Conservation (phyloP, 2,113 vertebrate genomes). For the Speoplatyrhinus poulsoni region DNA sequence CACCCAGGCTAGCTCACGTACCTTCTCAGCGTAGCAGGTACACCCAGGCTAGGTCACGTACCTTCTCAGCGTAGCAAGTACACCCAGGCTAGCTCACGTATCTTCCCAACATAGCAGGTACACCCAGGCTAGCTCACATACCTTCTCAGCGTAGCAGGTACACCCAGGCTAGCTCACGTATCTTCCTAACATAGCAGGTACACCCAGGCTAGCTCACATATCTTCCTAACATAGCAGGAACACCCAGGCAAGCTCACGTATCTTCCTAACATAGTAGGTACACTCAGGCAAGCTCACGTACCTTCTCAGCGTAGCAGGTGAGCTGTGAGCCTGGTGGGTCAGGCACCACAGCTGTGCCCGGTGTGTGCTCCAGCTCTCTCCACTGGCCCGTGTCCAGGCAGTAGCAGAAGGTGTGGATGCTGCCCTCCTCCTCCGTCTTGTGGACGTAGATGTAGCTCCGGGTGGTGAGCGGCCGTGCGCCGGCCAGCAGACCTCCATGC, state of each 20-base stretch:
- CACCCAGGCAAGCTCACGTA: neutral
- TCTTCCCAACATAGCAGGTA: too few relatives aligned
- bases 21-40: too few relatives aligned
- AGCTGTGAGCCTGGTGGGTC: slow-evolving; percentile 91
- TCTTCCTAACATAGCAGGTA: too few relatives aligned
- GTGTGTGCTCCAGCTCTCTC: slow-evolving; percentile 82
- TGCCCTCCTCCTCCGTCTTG: slow-evolving; percentile 90
- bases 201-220: too few relatives aligned
- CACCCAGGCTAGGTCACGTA: too few relatives aligned
- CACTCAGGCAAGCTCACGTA: slow-evolving; percentile 10
- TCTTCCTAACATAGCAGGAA: neutral
- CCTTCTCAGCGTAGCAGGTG: slow-evolving; percentile 89
- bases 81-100: too few relatives aligned
- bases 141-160: too few relatives aligned
- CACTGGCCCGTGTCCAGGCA: slow-evolving; percentile 87
- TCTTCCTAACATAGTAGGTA: too few relatives aligned
- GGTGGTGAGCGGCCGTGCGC: slow-evolving; percentile 89
- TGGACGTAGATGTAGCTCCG: slow-evolving; percentile 95
- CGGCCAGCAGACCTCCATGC: slow-evolving; percentile 83
- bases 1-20: too few relatives aligned
- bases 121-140: too few relatives aligned
- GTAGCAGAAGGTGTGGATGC: slow-evolving; percentile 90
- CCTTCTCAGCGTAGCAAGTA: too few relatives aligned
- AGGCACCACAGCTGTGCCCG: slow-evolving; percentile 58
- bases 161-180: too few relatives aligned